Conservation (phyloP, 2,888 invertebrate genomes). For the Ennomos quercinarius region DNA sequence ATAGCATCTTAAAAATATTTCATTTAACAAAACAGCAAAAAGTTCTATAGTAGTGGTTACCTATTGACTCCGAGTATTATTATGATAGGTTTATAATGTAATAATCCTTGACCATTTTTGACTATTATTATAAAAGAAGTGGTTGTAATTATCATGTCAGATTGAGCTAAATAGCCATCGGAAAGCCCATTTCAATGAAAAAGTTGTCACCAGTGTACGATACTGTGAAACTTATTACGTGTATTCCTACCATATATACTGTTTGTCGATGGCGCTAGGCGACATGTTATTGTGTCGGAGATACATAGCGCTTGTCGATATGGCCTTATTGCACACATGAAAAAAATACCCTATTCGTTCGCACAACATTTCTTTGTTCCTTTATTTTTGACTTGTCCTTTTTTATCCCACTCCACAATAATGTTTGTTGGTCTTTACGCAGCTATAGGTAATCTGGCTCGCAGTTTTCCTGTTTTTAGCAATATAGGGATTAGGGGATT, state of each 20-base stretch:
- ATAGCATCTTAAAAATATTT: no score
- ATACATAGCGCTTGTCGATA: constrained; percentile 25
- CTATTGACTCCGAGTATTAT: no score
- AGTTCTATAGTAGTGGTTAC: no score
- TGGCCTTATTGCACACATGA: constrained; percentile 28
- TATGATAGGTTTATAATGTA: no score
- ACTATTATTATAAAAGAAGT: no score
- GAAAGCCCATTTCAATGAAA: no score
- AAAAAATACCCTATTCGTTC: constrained; percentile 25
- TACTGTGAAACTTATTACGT: constrained; percentile 24
- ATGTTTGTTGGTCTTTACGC: constrained; percentile 21
- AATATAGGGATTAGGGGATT: constrained; percentile 23
- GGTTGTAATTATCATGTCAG: no score
- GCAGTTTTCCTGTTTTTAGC: constrained; percentile 28
- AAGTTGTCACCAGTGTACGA: constrained; percentile 7
- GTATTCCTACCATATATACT: neutral
- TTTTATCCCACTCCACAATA: constrained; percentile 13
- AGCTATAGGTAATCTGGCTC: constrained; percentile 19
- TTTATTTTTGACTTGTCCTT: constrained; percentile 20
- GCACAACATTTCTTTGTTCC: constrained; percentile 16
- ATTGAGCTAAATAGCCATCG: no score
- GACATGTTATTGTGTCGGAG: constrained; percentile 27
- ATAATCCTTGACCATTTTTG: no score
- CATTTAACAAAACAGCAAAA: no score
- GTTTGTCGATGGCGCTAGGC: constrained; percentile 11